phyloP scores from a whole-genome alignment of 1,140 invertebrate genomes.

The Megalopta genalis region DNA sequence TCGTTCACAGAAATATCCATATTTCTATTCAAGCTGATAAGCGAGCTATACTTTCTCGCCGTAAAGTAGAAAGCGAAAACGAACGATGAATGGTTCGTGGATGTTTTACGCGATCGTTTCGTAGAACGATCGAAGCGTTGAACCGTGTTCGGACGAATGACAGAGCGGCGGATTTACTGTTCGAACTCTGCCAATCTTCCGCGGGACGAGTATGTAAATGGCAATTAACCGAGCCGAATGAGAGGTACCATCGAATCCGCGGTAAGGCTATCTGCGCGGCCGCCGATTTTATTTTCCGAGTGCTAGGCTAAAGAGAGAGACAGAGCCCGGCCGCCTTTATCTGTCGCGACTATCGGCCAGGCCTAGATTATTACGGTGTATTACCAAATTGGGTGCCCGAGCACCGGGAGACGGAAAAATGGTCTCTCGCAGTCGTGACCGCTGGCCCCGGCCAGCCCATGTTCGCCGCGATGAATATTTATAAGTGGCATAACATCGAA shows the following conservation, averaged over 20 bases:
- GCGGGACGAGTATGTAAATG: background rate
- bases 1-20: too few species aligned
- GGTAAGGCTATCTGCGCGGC: background rate
- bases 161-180: background rate
- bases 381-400: conserved; percentile 13
- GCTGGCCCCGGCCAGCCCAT: background rate
- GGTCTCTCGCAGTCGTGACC: conserved; percentile 6
- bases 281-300: background rate
- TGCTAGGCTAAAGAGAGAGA: background rate
- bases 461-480: conserved; percentile 31
- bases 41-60: too few species aligned
- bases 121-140: too few species aligned
- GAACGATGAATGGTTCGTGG: too few species aligned
- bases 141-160: background rate
- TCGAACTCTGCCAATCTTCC: background rate
- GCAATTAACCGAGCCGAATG: background rate
- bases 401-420: conserved; percentile 1
- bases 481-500: conserved; percentile 18
- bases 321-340: background rate
- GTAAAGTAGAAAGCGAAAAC: too few species aligned
- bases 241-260: background rate
- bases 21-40: too few species aligned
- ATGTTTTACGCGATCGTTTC: too few species aligned
- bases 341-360: conserved; percentile 6
- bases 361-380: conserved; percentile 12